Evolutionary conservation across 1,140 invertebrate species (phyloP), one percentile per base, ranked within the genome.

Genomic region (Monochamus saltuarius): DNA sequence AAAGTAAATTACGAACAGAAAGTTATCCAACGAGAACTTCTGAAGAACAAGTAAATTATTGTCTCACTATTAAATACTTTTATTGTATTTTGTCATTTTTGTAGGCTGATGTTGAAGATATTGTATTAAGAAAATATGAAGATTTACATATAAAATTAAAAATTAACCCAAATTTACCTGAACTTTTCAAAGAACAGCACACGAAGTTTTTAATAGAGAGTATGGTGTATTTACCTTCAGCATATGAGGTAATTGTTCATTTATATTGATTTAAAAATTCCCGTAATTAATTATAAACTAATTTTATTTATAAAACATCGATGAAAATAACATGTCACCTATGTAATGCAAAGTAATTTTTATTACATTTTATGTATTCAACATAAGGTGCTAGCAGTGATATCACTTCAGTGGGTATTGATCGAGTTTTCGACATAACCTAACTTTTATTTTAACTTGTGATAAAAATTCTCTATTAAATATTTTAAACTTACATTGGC

Each of bases 191-290:
- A 73, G 77, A 84, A 43, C 78, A 81, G 62, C 92, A 94, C 71
- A 79, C 83, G 54, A 71, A 79, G 56, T 89, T 88, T 74, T 79
- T 95, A 52, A 87, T 86, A 69, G 83, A 83, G 68, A 88, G 85
- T 66, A 73, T 96, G 22, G 79, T 76, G 54, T 76, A 83, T 72
- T 77, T 95, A 50, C 85, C 87, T 37, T 74, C 78, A 29, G 80
- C 81, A 45, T 92, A 92, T 76, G 84, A 90, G 75, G 85, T 87
- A 79, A 73, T 66, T 61, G 58, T 56, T 42, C 2, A 29, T 29
- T 29, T 29, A 29, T 29, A 29, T 29, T 29, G 22, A 29, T 29
- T 29, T 29, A 29, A 3, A n/a, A 29, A 6, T 29, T 29, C 6
- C 22, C 22, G 6, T 29, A 29, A 29, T 29, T 6, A 29, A 29